phyloP scores from a whole-genome alignment of 2,797 vertebrate species.

The Urocyon cinereoargenteus region DNA sequence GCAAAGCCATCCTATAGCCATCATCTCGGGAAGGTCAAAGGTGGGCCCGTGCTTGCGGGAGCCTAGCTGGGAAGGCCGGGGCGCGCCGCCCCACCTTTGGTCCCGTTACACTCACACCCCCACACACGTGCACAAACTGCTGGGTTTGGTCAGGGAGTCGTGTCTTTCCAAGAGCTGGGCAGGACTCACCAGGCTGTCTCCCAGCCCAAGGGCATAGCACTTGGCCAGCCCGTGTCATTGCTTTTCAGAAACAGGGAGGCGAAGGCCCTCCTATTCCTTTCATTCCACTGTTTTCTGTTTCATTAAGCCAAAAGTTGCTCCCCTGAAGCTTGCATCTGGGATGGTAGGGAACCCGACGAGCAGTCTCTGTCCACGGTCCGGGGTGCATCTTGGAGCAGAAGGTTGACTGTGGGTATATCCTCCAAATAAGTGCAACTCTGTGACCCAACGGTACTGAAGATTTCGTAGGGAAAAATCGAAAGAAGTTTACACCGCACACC shows the following conservation, averaged over 20 bases:
- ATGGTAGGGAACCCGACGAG: neutral
- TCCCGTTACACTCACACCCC: neutral
- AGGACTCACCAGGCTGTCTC: neutral
- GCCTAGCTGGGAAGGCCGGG: neutral
- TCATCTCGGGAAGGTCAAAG: neutral
- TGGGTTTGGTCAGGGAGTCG: neutral
- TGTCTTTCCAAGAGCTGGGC: neutral
- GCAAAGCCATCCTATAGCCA: neutral
- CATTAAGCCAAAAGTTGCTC: neutral
- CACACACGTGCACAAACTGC: neutral
- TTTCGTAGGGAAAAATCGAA: neutral
- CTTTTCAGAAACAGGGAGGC: neutral
- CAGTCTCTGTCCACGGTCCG: neutral
- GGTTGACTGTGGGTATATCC: neutral
- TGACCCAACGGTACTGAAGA: neutral
- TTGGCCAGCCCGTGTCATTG: neutral
- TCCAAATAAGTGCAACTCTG: neutral
- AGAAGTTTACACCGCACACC: neutral
- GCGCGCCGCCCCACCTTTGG: neutral
- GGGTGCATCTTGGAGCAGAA: neutral
- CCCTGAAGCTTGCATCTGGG: neutral
- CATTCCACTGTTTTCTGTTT: neutral
- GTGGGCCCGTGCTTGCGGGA: neutral
- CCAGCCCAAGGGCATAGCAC: neutral
- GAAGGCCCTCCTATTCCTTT: neutral